Evolutionary conservation across 2,888 invertebrate genomes (phyloP).

Genomic region (Galerucella calmariensis): DNA sequence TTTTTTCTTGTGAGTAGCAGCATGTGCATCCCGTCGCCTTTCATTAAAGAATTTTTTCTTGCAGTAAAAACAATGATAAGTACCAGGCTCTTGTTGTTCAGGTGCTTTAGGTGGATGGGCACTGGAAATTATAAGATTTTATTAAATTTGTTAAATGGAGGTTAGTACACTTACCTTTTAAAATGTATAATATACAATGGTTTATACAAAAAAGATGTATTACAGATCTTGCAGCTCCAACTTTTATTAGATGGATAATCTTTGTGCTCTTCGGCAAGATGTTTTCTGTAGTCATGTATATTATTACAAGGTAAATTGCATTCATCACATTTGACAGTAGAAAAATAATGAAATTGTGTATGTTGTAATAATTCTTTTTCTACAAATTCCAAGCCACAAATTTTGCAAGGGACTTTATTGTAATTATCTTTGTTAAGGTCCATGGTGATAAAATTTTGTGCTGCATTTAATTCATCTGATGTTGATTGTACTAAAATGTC

Average conservation of each 20-base stretch:
- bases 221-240: slow-evolving; percentile 47
- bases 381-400: slow-evolving; percentile 47
- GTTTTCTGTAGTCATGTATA: slow-evolving; percentile 41
- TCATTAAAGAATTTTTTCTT: slow-evolving; percentile 46
- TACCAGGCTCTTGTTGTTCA: slow-evolving; percentile 14
- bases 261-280: slow-evolving; percentile 34
- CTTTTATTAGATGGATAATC: slow-evolving; percentile 25
- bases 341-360: slow-evolving; percentile 45
- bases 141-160: background rate
- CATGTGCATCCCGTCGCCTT: slow-evolving; percentile 47
- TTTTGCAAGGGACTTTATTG: slow-evolving; percentile 42
- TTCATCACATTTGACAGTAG: slow-evolving; percentile 41
- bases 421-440: slow-evolving; percentile 27
- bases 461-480: background rate
- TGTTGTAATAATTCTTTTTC: slow-evolving; percentile 47
- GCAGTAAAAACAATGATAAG: slow-evolving; percentile 46
- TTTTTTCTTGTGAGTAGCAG: slow-evolving; percentile 53
- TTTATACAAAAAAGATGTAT: slow-evolving; percentile 46
- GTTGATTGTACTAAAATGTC: slow-evolving; percentile 22
- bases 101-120: slow-evolving; percentile 27
- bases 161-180: slow-evolving; percentile 24
- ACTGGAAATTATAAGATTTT: slow-evolving; percentile 7
- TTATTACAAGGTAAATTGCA: slow-evolving; percentile 40
- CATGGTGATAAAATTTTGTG: slow-evolving; percentile 5
- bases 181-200: slow-evolving; percentile 50